Base-by-base conservation (phyloP, 2,113 vertebrate genomes). In the Geococcyx californianus region DNA sequence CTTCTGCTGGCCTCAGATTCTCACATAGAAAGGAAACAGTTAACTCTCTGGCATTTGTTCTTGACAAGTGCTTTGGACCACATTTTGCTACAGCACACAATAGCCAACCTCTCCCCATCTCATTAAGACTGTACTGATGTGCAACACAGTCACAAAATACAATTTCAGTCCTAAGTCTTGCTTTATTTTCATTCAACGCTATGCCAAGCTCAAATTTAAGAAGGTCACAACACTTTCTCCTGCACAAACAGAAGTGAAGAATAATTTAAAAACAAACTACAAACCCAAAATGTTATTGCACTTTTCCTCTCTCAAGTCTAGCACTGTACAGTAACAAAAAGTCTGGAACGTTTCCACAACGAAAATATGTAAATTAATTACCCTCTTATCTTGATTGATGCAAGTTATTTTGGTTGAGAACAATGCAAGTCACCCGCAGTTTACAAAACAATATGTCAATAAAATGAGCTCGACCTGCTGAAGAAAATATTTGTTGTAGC, bases 361-460 rank as follows among this genome's bases (percentile, higher is more conserved):
- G 67, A 95, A 89, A 94, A 76, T 86, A 98, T 94, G 96, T 89
- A 97, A 96, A 94, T 96, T 95, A 97, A 95, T 84, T 91, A 84
- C 73, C 66, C 84, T 93, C 88, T 96, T 96, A 91, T 82, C 83
- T 93, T 94, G 96, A 97, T 89, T 94, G 97, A 97, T 95, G 87
- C 14, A 84, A 90, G 88, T 88, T 95, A 92, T 94, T 97, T 96
- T 85, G 36, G 91, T 94, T 85, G 89, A 96, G 82, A 97, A 97
- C 95, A 97, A 96, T 95, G 87, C 52, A 78, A 89, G 93, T 96
- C 96, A 76, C 90, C 80, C 89, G 6, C 74, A 96, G 95, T 95
- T 97, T 96, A 96, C 96, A 95, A 97, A 98, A 95, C 94, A 97
- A 25, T 96, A 96, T 87, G 92, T 97, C 97, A 97, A 93, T 92